Conservation (phyloP, 2,888 invertebrate species). For the Acleris laterana region DNA sequence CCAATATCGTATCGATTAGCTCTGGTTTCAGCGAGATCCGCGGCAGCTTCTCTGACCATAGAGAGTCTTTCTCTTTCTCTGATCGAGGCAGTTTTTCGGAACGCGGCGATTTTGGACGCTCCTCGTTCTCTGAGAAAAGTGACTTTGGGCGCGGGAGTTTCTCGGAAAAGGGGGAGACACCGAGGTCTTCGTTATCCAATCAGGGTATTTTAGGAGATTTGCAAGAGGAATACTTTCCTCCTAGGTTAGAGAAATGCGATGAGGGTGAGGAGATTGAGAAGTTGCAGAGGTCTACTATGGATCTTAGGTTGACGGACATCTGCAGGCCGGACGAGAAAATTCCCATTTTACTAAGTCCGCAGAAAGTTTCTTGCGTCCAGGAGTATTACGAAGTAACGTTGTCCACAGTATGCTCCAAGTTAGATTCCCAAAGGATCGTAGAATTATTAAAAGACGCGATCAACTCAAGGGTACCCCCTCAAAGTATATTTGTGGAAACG, state of each 20-base stretch:
- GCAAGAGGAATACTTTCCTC: conserved; percentile 72
- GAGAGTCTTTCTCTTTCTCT: conserved; percentile 78
- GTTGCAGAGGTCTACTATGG: conserved; percentile 75
- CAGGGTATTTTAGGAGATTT: conserved; percentile 76
- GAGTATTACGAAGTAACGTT: conserved; percentile 89
- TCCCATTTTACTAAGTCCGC: conserved; percentile 71
- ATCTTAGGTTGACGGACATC: conserved; percentile 69
- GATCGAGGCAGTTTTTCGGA: conserved; percentile 79
- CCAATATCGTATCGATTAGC: conserved; percentile 83
- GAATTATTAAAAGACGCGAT: conserved; percentile 92
- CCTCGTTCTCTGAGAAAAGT: conserved; percentile 83
- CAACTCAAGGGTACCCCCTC: conserved; percentile 90
- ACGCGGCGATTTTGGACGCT: conserved; percentile 72
- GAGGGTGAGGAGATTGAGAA: conserved; percentile 71
- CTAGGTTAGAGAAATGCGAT: conserved; percentile 63
- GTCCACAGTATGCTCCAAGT: conserved; percentile 91
- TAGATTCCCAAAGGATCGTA: conserved; percentile 91
- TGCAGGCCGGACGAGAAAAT: conserved; percentile 69
- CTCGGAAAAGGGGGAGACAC: conserved; percentile 77
- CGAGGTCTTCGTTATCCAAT: conserved; percentile 74
- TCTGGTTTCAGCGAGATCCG: conserved; percentile 85
- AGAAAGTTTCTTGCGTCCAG: conserved; percentile 69
- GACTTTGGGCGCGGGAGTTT: conserved; percentile 78
- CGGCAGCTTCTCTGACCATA: conserved; percentile 76
- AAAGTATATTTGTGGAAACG: conserved; percentile 78